phyloP scores from a whole-genome alignment of 23 tunicate species.

The Trididemnum nubilum region DNA sequence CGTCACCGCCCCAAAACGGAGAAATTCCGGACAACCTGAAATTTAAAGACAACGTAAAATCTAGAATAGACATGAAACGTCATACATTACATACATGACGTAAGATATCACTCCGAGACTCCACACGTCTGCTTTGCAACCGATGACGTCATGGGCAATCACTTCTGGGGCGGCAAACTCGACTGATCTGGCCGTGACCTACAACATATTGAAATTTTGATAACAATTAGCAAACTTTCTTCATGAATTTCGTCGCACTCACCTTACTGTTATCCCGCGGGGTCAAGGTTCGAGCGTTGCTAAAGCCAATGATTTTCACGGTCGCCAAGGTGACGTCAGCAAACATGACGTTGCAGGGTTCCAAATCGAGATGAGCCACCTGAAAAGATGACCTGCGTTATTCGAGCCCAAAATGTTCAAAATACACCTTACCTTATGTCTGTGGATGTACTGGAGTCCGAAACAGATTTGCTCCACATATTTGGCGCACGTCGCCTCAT shows the following conservation, averaged over 20 bases:
- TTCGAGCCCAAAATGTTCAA: background rate
- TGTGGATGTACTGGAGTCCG: constrained; percentile 3
- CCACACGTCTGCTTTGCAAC: constrained; percentile 89
- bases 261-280: constrained; percentile 23
- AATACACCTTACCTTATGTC: background rate
- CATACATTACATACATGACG: constrained; percentile 60
- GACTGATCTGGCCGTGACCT: constrained; percentile 75
- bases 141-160: constrained; percentile 66
- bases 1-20: constrained; percentile 71
- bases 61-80: background rate
- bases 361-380: constrained; percentile 84
- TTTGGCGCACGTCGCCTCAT: background rate
- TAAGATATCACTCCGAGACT: constrained; percentile 92
- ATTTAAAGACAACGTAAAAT: background rate
- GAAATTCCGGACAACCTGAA: constrained; percentile 83
- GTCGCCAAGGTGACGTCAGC: constrained; percentile 59
- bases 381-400: too few relatives aligned
- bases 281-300: constrained; percentile 71
- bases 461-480: background rate
- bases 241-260: background rate
- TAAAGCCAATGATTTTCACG: constrained; percentile 91
- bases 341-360: constrained; percentile 91
- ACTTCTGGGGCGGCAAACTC: constrained; percentile 92
- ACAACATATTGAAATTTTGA: background rate
- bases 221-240: background rate